Conservation (phyloP, 2,888 invertebrate species). For the Spatulosminthurus flaviceps region DNA sequence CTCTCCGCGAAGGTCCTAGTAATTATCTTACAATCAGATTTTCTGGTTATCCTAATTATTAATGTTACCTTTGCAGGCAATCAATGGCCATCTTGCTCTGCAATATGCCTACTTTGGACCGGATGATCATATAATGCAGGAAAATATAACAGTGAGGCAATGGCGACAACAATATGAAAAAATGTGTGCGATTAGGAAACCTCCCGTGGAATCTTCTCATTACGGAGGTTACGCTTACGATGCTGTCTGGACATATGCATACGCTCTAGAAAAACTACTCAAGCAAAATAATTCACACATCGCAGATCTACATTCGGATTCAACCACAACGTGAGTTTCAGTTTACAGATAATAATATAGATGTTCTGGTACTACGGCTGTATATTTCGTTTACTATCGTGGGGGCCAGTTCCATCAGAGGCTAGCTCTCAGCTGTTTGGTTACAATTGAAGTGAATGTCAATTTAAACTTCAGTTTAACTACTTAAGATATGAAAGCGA, state of each 20-base stretch:
- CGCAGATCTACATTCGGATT: constrained; percentile 70
- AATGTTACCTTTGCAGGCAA: no score
- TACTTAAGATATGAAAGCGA: no score
- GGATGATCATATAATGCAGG: constrained; percentile 72
- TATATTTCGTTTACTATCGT: no score
- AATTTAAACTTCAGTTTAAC: no score
- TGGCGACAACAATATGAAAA: constrained; percentile 71
- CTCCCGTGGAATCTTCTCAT: constrained; percentile 49
- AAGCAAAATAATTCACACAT: constrained; percentile 72
- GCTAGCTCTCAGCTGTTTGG: no score
- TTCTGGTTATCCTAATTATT: no score
- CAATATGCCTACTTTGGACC: constrained; percentile 75
- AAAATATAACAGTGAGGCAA: constrained; percentile 73
- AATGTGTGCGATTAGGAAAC: constrained; percentile 57
- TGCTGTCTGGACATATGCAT: constrained; percentile 82
- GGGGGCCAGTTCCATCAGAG: no score
- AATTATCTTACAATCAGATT: no score
- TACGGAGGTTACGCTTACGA: constrained; percentile 73
- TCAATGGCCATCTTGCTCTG: constrained; percentile 78
- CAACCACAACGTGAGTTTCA: constrained; percentile 68
- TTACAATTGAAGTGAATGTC: no score
- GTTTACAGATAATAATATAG: no score
- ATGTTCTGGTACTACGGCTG: no score
- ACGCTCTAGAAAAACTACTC: constrained; percentile 75
- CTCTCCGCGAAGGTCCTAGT: no score